Conservation (phyloP, 1,140 invertebrate species). For the Anagrus nilaparvatae region DNA sequence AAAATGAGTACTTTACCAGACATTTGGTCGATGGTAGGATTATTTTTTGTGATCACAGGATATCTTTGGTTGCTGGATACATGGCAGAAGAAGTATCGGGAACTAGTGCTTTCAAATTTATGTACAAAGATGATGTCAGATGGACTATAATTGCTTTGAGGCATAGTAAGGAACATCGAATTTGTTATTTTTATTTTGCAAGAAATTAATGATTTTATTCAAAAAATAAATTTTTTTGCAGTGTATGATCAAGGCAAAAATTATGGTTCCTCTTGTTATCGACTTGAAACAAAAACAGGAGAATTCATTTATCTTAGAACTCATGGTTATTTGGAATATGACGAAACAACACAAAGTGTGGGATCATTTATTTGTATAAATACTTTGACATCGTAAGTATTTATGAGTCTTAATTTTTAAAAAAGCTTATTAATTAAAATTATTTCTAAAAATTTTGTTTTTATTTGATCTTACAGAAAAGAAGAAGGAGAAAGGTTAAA, state of each 20-base stretch:
- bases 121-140: conserved; percentile 74
- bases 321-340: conserved; percentile 66
- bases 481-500: conserved; percentile 58
- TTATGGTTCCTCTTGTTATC: conserved; percentile 69
- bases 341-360: conserved; percentile 56
- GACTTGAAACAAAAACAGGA: conserved; percentile 65
- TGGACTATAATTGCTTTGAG: conserved; percentile 73
- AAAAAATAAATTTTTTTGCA: conserved; percentile 36
- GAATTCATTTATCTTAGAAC: conserved; percentile 72
- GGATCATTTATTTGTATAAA: conserved; percentile 78
- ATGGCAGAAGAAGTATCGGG: conserved; percentile 74
- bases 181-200: background rate
- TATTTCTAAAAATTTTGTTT: conserved; percentile 6
- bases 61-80: conserved; percentile 74
- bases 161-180: conserved; percentile 58
- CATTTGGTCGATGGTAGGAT: conserved; percentile 76
- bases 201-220: background rate
- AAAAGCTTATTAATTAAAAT: background rate
- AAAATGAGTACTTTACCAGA: conserved; percentile 75
- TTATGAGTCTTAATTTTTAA: background rate
- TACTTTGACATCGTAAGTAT: conserved; percentile 57
- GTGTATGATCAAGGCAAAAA: conserved; percentile 71
- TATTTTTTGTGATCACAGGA: conserved; percentile 74
- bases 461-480: conserved; percentile 42
- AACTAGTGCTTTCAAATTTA: conserved; percentile 71